phyloP scores from a whole-genome alignment of 1,140 invertebrate genomes.

The Prorops nasuta region DNA sequence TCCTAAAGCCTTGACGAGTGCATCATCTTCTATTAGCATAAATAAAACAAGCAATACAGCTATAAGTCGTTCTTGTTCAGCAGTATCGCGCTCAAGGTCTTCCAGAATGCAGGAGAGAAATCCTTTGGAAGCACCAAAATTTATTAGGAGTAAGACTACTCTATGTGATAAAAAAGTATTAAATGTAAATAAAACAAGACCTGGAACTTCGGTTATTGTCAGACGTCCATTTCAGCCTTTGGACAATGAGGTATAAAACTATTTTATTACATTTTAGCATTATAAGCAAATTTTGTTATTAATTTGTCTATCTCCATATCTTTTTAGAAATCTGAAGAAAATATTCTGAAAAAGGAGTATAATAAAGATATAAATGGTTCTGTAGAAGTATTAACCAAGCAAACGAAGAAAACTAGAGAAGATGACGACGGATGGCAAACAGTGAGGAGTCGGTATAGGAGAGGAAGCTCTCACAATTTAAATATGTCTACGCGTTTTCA shows the following conservation, averaged over 20 bases:
- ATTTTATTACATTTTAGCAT: background rate
- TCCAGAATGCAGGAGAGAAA: constrained; percentile 21
- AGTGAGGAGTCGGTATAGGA: constrained; percentile 58
- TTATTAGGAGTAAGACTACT: constrained; percentile 50
- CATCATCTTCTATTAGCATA: constrained; percentile 16
- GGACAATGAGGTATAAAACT: constrained; percentile 28
- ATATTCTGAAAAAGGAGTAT: constrained; percentile 15
- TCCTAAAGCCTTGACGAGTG: constrained; percentile 19
- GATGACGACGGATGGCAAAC: constrained; percentile 66
- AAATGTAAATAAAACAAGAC: constrained; percentile 28
- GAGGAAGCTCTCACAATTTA: constrained; percentile 49
- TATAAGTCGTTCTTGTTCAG: constrained; percentile 45
- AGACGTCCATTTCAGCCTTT: constrained; percentile 32
- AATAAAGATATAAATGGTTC: constrained; percentile 38
- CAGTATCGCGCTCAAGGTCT: constrained; percentile 46
- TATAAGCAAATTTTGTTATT: background rate
- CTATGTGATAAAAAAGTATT: constrained; percentile 36
- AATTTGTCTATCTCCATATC: background rate
- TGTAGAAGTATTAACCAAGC: constrained; percentile 39
- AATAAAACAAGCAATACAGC: constrained; percentile 9
- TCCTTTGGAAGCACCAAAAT: constrained; percentile 33
- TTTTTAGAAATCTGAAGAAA: constrained; percentile 26
- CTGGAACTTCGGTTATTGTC: constrained; percentile 38
- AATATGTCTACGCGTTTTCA: constrained; percentile 57
- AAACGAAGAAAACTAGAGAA: constrained; percentile 31